phyloP scores from a whole-genome alignment of 64 coral and sea anemone genomes.

The Catalaphyllia jardinei region DNA sequence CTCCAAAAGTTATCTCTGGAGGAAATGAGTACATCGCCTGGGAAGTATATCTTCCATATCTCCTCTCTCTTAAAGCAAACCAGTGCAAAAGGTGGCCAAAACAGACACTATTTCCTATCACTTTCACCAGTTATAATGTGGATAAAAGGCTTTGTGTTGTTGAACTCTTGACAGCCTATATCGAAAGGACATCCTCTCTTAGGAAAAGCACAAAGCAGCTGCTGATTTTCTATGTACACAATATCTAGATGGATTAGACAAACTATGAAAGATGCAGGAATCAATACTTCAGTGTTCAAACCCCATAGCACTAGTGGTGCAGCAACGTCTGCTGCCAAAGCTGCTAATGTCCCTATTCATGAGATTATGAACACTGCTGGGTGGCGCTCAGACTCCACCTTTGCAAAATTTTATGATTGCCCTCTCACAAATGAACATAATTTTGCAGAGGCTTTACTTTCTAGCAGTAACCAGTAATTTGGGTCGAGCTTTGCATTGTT shows the following conservation, averaged over 20 bases:
- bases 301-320: slow-evolving; percentile 1
- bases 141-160: slow-evolving; percentile 37
- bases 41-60: slow-evolving; percentile 56
- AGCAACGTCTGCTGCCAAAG: background rate
- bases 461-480: too few species aligned
- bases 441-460: too few species aligned
- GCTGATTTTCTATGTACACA: slow-evolving; percentile 33
- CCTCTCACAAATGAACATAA: too few species aligned
- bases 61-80: slow-evolving; percentile 54
- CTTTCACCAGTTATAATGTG: background rate
- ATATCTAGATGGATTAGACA: slow-evolving; percentile 22
- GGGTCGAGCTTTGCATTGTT: too few species aligned
- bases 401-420: background rate
- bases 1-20: slow-evolving; percentile 38
- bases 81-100: slow-evolving; percentile 33
- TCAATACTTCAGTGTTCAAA: slow-evolving; percentile 10
- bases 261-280: slow-evolving; percentile 51
- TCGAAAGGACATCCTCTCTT: slow-evolving; percentile 5
- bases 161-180: slow-evolving; percentile 24
- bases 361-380: background rate
- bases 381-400: too few species aligned
- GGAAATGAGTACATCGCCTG: slow-evolving; percentile 7
- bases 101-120: slow-evolving; percentile 38
- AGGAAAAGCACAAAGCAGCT: background rate
- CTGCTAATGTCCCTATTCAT: too few species aligned